These are phyloP conservation scores for Plecturocebus donacophilus DNA, from an alignment of 2,113 vertebrate species.

Conservation along the genomic window DNA sequence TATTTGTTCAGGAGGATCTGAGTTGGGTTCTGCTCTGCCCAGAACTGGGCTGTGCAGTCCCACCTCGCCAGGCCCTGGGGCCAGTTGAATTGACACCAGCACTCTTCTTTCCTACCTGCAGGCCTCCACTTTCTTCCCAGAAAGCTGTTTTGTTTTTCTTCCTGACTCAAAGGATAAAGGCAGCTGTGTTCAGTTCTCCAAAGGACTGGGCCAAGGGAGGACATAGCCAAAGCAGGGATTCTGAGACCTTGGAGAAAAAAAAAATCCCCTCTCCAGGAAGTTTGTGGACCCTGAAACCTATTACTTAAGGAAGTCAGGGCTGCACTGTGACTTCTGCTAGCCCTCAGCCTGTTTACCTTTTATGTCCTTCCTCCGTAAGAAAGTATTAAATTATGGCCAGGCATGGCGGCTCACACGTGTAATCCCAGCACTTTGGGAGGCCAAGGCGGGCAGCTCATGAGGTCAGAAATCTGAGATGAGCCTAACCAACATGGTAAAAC, in stretches of 20 bases:
- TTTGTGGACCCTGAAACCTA: neutral
- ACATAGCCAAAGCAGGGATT: neutral
- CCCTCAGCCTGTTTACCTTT: neutral
- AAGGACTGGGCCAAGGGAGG: neutral
- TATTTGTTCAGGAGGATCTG: neutral
- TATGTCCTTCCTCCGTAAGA: neutral
- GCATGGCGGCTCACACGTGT: no score
- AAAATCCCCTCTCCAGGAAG: neutral
- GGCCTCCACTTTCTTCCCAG: neutral
- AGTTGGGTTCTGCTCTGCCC: neutral
- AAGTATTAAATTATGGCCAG: neutral
- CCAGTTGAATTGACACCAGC: neutral
- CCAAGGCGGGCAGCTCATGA: no score
- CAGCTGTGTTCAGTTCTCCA: neutral
- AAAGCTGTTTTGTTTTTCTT: neutral
- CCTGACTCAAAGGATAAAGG: conserved; percentile 22
- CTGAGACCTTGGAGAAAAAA: neutral
- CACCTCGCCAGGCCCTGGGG: neutral
- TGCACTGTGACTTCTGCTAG: neutral
- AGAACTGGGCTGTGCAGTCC: neutral
- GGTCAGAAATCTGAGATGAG: no score
- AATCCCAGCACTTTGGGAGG: no score
- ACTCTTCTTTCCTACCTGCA: neutral
- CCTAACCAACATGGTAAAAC: no score
- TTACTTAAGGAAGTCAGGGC: neutral